These are phyloP conservation scores for Chaetophractus vellerosus DNA, from an alignment of 2,797 vertebrate species.

Conservation along the genomic window DNA sequence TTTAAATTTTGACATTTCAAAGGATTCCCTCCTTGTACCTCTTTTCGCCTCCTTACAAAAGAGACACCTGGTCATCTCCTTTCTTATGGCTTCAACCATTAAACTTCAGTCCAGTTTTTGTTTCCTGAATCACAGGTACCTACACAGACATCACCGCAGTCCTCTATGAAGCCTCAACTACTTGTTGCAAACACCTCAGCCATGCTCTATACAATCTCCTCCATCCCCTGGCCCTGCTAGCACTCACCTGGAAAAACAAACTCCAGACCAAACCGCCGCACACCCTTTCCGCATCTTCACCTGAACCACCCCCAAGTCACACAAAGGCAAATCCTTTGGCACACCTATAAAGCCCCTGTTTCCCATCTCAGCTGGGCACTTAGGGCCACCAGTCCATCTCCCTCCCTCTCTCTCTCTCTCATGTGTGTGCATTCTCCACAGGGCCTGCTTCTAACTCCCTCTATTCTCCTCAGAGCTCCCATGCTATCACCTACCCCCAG, in stretches of 20 bases:
- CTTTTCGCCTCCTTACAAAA: not conserved
- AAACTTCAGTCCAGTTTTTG: not conserved
- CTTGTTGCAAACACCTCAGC: not conserved
- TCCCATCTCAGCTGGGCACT: not conserved
- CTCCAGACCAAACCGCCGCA: not conserved
- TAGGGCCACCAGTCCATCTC: too few relatives aligned
- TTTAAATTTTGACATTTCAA: not conserved
- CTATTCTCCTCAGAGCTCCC: too few relatives aligned
- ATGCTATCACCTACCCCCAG: too few relatives aligned
- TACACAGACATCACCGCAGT: not conserved
- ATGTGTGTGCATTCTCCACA: too few relatives aligned
- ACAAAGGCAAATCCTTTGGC: not conserved
- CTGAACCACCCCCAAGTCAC: not conserved
- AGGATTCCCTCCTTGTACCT: not conserved
- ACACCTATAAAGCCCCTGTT: not conserved
- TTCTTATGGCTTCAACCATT: not conserved
- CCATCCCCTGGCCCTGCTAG: not conserved
- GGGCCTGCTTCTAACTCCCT: too few relatives aligned
- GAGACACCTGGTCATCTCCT: not conserved
- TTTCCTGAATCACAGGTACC: not conserved
- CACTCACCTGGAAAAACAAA: not conserved
- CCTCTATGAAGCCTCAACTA: not conserved
- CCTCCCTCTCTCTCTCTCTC: too few relatives aligned
- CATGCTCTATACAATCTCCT: not conserved
- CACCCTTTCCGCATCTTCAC: not conserved